Evolutionary conservation across 2,888 invertebrate genomes (phyloP), one percentile per base, ranked within the genome.

Genomic region (Cyaniris semiargus): DNA sequence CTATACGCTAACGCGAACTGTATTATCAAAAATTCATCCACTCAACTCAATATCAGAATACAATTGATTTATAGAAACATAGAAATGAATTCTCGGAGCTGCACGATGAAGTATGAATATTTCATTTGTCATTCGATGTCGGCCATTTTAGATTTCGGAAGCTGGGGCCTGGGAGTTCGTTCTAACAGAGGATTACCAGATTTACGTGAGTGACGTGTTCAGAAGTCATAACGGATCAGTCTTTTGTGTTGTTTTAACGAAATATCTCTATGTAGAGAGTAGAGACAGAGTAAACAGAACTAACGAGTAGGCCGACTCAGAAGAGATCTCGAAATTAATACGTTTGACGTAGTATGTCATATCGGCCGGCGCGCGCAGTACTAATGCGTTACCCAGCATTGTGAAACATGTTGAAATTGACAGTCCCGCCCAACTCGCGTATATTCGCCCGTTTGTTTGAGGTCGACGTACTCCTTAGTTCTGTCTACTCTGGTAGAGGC

Each of bases 31-130:
- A 66, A 66, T 66, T 27, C 27, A 66, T 27, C 18, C 27, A 15
- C 5, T 10, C 34, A 70, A 71, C 38, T 71, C 71, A 71, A 71
- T 71, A 71, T 71, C 18, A 13, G 23, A 60, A 21, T 7, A 66
- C 66, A 66, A 66, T 66, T 23, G 23, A 66, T 66, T 21, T 60
- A 38, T 71, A 71, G 71, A 34, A 38, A 71, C 34, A 71, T 70
- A 70, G 71, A 38, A 71, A 71, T 71, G 71, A 71, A 38, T 71
- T 71, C 38, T 71, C 71, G 71, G 38, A 71, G 34, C 71, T 71
- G 21, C 38, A 71, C n/a, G 71, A 71, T 71, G 21, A 38, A 34
- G 70, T 38, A 38, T 71, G 71, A 71, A 71, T 71, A 38, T 71
- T 71, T 71, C 1, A 71, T 71, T 21, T 38, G 34, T 71, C 71